Percentiles rank a stretch among this genome's conserved stretches.
Evolutionary conservation across 1,140 invertebrate species (phyloP).

Genomic region (Trypoxylus dichotomus): DNA sequence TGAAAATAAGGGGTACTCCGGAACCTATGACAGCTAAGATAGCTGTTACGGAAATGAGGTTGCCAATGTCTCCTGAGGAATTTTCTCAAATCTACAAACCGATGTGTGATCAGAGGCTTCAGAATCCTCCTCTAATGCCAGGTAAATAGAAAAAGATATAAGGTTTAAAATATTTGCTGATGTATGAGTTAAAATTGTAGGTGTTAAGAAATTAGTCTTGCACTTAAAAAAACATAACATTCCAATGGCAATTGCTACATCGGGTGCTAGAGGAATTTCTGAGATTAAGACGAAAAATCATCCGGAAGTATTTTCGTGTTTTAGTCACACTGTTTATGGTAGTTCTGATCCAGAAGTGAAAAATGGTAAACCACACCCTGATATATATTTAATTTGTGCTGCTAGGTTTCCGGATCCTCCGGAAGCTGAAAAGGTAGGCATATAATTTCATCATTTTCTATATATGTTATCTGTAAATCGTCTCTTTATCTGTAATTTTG

Average conservation of each 20-base stretch:
- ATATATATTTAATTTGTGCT: constrained; percentile 88
- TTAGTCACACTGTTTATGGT: constrained; percentile 82
- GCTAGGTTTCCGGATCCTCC: constrained; percentile 76
- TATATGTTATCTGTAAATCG: not conserved
- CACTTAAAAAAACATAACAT: constrained; percentile 79
- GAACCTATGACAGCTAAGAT: constrained; percentile 59
- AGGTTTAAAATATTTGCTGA: not conserved
- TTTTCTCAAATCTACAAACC: constrained; percentile 51
- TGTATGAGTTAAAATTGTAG: constrained; percentile 54
- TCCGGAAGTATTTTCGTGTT: constrained; percentile 72
- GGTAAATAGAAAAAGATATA: constrained; percentile 51
- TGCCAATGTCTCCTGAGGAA: constrained; percentile 61
- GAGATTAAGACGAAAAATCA: constrained; percentile 77
- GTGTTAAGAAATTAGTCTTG: constrained; percentile 76
- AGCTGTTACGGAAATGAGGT: constrained; percentile 56
- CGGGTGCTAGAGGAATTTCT: constrained; percentile 76
- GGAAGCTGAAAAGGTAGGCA: constrained; percentile 62
- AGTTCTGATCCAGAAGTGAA: constrained; percentile 87
- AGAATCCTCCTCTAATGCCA: constrained; percentile 57
- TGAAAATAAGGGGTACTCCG: constrained; percentile 62
- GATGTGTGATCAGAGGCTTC: constrained; percentile 38
- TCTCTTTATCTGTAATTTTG: too few species aligned
- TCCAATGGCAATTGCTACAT: constrained; percentile 88
- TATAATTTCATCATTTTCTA: constrained; percentile 31
- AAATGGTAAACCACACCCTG: constrained; percentile 89